phyloP scores from a whole-genome alignment of 1,140 invertebrate genomes.

The Carposina sasakii region DNA sequence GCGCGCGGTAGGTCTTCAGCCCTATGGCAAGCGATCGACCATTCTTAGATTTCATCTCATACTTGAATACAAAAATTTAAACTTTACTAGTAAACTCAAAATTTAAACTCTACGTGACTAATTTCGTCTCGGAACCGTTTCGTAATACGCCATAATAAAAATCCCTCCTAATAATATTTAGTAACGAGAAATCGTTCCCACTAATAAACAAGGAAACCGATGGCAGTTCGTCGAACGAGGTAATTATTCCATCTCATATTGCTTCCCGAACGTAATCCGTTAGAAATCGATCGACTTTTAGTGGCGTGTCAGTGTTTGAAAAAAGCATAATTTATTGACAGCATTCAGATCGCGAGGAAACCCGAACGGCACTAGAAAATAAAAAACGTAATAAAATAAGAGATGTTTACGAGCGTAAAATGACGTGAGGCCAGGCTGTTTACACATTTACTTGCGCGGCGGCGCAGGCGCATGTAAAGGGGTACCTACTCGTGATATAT shows the following conservation, averaged over 20 bases:
- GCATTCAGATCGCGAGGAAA: conserved; percentile 65
- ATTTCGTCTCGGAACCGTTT: no score
- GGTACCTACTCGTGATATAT: conserved; percentile 47
- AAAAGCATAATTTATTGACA: conserved; percentile 69
- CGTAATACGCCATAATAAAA: conserved; percentile 29
- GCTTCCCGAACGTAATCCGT: conserved; percentile 65
- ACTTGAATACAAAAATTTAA: no score
- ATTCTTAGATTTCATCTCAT: no score
- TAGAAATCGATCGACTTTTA: conserved; percentile 71
- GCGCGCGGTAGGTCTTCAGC: conserved; percentile 50
- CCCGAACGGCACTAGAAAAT: conserved; percentile 66
- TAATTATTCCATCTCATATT: conserved; percentile 61
- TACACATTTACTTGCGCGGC: conserved; percentile 35
- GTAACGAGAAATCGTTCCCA: conserved; percentile 57
- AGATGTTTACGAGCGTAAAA: conserved; percentile 69
- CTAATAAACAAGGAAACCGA: conserved; percentile 67
- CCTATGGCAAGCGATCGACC: conserved; percentile 31
- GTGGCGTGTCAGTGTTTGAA: conserved; percentile 67
- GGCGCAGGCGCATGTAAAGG: conserved; percentile 18
- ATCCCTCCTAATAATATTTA: conserved; percentile 29
- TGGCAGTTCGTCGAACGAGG: conserved; percentile 55
- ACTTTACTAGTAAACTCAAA: no score
- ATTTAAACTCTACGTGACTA: no score
- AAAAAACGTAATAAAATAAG: conserved; percentile 69
- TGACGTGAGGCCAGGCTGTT: conserved; percentile 54